Conservation (phyloP, 1,140 invertebrate species). For the Scaptomyza montana region DNA sequence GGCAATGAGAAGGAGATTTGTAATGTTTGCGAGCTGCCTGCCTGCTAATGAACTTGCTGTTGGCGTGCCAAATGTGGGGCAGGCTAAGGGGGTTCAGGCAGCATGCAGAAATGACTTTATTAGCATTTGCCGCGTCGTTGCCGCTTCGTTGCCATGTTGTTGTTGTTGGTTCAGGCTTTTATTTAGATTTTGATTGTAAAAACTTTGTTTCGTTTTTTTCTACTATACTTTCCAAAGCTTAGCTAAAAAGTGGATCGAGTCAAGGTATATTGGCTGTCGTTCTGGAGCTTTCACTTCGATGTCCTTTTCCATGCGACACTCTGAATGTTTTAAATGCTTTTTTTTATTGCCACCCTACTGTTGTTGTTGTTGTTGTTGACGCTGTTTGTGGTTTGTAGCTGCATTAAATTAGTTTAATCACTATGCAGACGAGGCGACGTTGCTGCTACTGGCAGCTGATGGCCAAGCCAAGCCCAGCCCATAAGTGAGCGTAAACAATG, state of each 20-base stretch:
- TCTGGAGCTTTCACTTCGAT: conserved; percentile 50
- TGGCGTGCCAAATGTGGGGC: conserved; percentile 37
- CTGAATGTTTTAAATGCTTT: conserved; percentile 81
- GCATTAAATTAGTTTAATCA: conserved; percentile 83
- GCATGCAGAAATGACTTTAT: conserved; percentile 77
- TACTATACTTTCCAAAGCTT: conserved; percentile 13
- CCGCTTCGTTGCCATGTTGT: no score
- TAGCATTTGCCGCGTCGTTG: conserved; percentile 41
- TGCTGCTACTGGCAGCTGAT: conserved; percentile 22
- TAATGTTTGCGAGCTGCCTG: conserved; percentile 44
- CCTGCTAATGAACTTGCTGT: conserved; percentile 70
- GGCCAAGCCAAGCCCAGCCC: conserved; percentile 61
- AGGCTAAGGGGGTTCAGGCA: not conserved
- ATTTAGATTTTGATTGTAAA: conserved; percentile 80
- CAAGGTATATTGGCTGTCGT: conserved; percentile 56
- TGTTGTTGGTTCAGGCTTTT: conserved; percentile 32
- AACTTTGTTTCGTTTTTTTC: conserved; percentile 68
- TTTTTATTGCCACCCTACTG: conserved; percentile 53
- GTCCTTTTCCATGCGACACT: conserved; percentile 74
- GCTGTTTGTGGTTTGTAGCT: conserved; percentile 45
- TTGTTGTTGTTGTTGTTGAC: conserved; percentile 28
- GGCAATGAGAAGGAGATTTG: conserved; percentile 35
- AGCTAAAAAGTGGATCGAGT: not conserved
- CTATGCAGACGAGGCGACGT: conserved; percentile 56
- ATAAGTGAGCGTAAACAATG: conserved; percentile 81